Conservation (phyloP, 2,888 invertebrate species). For the Cryptus viduatorius region DNA sequence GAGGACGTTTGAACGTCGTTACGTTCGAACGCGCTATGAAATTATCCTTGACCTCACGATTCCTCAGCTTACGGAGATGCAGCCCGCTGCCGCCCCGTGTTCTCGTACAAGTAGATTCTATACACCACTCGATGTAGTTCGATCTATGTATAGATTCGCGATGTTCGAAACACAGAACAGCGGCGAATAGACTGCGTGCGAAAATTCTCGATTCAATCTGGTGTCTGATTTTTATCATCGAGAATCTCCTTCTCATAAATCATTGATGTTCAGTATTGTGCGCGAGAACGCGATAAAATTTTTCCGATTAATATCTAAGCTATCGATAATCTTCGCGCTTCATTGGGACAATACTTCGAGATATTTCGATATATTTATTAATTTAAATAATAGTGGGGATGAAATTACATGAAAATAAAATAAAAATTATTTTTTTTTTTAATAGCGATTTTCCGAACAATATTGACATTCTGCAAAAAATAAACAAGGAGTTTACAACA, state of each 20-base stretch:
- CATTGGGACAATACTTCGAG: no score
- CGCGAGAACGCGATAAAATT: slow-evolving; percentile 25
- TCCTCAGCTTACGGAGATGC: slow-evolving; percentile 52
- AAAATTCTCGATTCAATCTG: slow-evolving; percentile 42
- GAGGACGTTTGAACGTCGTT: slow-evolving; percentile 79
- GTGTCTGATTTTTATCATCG: neutral
- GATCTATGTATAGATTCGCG: slow-evolving; percentile 15
- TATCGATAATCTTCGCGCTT: neutral
- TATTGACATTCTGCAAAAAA: no score
- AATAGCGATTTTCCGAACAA: no score
- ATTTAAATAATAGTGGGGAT: neutral
- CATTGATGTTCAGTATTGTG: neutral
- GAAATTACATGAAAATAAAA: no score
- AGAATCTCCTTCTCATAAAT: neutral
- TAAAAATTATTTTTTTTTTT: no score
- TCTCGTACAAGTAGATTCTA: slow-evolving; percentile 60
- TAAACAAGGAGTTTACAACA: neutral
- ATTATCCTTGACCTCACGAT: slow-evolving; percentile 80
- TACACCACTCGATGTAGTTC: slow-evolving; percentile 19
- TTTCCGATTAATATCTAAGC: neutral
- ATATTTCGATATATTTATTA: no score
- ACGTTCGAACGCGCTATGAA: slow-evolving; percentile 77
- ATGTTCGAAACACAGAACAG: slow-evolving; percentile 18
- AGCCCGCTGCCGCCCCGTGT: slow-evolving; percentile 45
- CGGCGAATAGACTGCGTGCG: slow-evolving; percentile 49